A percentile compares a stretch with the other conserved stretches of the same genome.
phyloP scores from a whole-genome alignment of 2,797 vertebrate genomes.

The Potorous gilbertii region DNA sequence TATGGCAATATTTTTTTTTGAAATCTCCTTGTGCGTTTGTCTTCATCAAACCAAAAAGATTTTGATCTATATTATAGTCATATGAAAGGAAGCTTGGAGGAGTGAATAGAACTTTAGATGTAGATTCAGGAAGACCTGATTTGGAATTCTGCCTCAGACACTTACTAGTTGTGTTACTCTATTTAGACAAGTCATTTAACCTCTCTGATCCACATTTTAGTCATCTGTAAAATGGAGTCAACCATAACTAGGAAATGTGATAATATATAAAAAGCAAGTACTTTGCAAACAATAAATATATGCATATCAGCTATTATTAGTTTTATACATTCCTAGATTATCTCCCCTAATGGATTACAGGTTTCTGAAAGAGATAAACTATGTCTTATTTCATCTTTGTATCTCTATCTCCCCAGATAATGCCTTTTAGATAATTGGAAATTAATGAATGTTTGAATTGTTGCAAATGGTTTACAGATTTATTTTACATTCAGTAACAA shows the following conservation, averaged over 20 bases:
- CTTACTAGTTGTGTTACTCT: neutral
- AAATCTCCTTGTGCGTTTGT: neutral
- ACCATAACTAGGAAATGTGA: neutral
- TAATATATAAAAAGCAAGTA: neutral
- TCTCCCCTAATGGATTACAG: neutral
- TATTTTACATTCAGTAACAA: neutral
- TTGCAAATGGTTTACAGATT: neutral
- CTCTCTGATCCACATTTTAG: neutral
- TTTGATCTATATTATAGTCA: neutral
- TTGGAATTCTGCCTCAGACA: neutral
- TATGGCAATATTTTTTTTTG: neutral
- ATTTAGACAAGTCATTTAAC: neutral
- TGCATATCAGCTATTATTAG: neutral
- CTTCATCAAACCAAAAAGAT: neutral
- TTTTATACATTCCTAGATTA: neutral
- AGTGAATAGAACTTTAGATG: neutral
- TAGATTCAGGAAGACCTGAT: neutral
- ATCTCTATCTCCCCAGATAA: neutral
- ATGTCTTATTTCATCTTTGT: neutral
- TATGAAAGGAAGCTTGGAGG: neutral
- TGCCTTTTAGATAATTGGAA: neutral
- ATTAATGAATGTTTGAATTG: neutral
- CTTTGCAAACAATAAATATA: neutral
- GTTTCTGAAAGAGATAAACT: neutral
- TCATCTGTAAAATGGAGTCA: neutral